Percentiles rank a stretch among this genome's conserved stretches.
Evolutionary conservation across 2,113 vertebrate genomes (phyloP).

Genomic region (Lucifuga dentata): DNA sequence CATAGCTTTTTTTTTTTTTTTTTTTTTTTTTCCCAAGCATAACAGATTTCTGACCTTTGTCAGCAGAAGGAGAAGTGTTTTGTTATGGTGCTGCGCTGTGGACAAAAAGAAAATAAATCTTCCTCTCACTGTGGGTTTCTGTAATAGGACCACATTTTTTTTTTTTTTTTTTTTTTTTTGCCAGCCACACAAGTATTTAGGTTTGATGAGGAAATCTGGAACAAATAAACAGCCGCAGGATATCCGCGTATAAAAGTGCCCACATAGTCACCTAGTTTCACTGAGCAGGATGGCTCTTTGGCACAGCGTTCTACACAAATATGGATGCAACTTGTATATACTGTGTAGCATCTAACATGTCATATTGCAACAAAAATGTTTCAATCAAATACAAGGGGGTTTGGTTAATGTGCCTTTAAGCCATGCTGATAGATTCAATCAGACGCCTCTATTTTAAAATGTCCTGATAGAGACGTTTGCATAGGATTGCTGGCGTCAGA

Average conservation of each 20-base stretch:
- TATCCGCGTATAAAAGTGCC: slow-evolving; percentile 16
- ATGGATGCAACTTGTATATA: background rate
- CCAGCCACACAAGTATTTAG: slow-evolving; percentile 27
- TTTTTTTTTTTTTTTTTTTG: slow-evolving; percentile 4
- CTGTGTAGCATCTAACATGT: background rate
- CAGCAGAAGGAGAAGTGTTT: slow-evolving; percentile 27
- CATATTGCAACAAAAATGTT: slow-evolving; percentile 15
- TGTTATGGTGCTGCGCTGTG: background rate
- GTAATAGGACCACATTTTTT: background rate
- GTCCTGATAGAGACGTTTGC: slow-evolving; percentile 52
- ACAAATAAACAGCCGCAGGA: slow-evolving; percentile 35
- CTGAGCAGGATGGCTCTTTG: slow-evolving; percentile 7
- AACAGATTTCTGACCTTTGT: slow-evolving; percentile 50
- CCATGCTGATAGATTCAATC: slow-evolving; percentile 61
- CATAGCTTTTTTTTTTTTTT: slow-evolving; percentile 5
- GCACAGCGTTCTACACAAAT: background rate
- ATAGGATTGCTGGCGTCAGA: slow-evolving; percentile 45
- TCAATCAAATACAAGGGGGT: slow-evolving; percentile 5
- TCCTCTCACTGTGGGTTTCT: background rate
- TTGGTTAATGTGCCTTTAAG: slow-evolving; percentile 24
- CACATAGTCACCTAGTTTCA: slow-evolving; percentile 21
- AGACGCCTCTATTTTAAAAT: slow-evolving; percentile 57
- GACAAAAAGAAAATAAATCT: slow-evolving; percentile 36
- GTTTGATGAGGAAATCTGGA: slow-evolving; percentile 48
- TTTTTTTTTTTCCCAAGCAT: too few species aligned